These are phyloP conservation scores for Sarotherodon lohbergeri DNA, from an alignment of 2,113 vertebrate genomes.

Conservation along the genomic window DNA sequence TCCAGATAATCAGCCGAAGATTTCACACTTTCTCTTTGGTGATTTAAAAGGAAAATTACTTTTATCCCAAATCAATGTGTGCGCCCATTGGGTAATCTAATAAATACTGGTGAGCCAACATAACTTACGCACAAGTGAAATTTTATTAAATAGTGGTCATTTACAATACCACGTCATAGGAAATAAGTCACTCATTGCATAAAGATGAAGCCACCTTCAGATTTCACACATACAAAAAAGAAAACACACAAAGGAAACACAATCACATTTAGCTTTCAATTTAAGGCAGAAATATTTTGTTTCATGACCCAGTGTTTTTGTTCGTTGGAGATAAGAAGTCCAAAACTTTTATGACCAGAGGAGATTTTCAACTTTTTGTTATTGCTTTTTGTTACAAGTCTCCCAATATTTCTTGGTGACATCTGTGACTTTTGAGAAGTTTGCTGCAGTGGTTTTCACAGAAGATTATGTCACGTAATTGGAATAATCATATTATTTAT, in stretches of 20 bases:
- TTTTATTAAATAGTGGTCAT: not conserved
- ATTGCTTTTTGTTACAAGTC: not conserved
- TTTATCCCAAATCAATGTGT: not conserved
- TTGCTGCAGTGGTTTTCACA: not conserved
- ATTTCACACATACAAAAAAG: conserved; percentile 16
- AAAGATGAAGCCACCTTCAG: not conserved
- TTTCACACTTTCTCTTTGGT: not conserved
- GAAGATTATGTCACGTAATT: not conserved
- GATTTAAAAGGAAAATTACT: not conserved
- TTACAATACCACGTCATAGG: not conserved
- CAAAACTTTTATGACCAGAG: not conserved
- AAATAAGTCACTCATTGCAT: not conserved
- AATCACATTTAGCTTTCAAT: not conserved
- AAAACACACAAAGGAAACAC: not conserved
- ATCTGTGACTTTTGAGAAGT: not conserved
- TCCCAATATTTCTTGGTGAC: not conserved
- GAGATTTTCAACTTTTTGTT: not conserved
- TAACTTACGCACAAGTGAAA: not conserved
- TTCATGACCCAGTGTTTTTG: conserved; percentile 12
- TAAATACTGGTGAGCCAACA: not conserved
- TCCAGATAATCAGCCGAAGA: not conserved
- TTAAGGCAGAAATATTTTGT: conserved; percentile 13
- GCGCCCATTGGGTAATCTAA: not conserved
- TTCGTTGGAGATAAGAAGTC: not conserved
- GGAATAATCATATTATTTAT: not conserved